Evolutionary conservation across 2,113 vertebrate genomes (phyloP).

Genomic region (Elachura formosa): DNA sequence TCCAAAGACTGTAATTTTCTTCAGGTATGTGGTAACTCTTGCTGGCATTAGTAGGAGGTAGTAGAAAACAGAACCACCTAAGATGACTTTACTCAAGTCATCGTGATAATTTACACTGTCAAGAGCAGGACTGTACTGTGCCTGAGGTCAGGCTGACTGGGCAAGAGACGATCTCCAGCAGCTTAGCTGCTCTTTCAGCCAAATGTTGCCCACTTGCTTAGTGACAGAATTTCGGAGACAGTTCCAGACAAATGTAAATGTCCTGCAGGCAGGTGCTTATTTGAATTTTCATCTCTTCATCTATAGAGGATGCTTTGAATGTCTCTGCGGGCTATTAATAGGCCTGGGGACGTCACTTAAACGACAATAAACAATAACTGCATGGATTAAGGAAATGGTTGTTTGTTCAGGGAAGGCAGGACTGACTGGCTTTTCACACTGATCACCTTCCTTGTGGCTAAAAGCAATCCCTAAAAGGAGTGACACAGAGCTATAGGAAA

Average conservation of each 20-base stretch:
- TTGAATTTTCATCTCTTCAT: not conserved
- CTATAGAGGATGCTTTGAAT: not conserved
- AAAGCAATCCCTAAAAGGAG: not conserved
- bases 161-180: not conserved
- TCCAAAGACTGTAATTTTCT: not conserved
- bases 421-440: not conserved
- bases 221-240: not conserved
- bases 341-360: not conserved
- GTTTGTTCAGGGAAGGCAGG: not conserved
- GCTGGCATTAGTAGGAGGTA: not conserved
- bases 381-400: not conserved
- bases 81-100: not conserved
- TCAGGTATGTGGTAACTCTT: not conserved
- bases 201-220: not conserved
- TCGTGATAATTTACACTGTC: not conserved
- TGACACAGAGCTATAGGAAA: not conserved
- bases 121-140: not conserved
- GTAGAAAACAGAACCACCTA: not conserved
- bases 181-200: not conserved
- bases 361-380: not conserved
- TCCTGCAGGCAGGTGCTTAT: not conserved
- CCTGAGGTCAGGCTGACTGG: not conserved
- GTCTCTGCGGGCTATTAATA: not conserved
- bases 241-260: not conserved
- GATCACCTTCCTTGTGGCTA: not conserved